Evolutionary conservation across 2,113 vertebrate species (phyloP).

Genomic region (Toxotes jaculatrix): DNA sequence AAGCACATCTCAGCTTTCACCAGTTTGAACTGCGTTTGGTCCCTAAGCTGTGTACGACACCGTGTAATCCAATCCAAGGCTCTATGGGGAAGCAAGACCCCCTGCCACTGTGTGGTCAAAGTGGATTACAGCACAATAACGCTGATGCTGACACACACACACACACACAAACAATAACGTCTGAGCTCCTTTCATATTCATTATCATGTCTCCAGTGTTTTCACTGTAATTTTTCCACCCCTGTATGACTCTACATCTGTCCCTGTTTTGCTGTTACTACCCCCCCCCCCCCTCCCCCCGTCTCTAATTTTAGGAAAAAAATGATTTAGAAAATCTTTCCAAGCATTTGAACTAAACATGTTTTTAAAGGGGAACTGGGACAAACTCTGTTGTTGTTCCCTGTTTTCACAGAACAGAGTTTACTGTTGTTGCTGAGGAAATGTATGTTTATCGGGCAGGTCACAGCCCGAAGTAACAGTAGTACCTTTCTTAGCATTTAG

Average conservation of each 20-base stretch:
- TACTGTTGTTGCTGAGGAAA: too few relatives aligned
- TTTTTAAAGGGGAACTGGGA: background rate
- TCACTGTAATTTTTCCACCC: slow-evolving; percentile 6
- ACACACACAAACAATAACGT: slow-evolving; percentile 20
- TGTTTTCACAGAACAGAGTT: too few relatives aligned
- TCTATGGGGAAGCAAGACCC: slow-evolving; percentile 47
- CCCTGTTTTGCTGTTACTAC: slow-evolving; percentile 24
- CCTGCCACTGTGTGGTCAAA: slow-evolving; percentile 48
- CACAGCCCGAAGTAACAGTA: background rate
- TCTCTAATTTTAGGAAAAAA: background rate
- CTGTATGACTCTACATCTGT: slow-evolving; percentile 37
- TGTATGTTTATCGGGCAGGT: background rate
- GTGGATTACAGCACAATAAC: slow-evolving; percentile 70
- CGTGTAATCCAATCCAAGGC: slow-evolving; percentile 69
- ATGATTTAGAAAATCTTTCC: background rate
- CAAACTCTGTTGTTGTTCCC: background rate
- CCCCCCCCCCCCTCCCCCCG: background rate
- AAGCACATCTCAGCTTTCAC: slow-evolving; percentile 40
- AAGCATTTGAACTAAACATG: slow-evolving; percentile 4
- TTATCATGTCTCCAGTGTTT: slow-evolving; percentile 20
- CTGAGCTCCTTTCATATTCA: slow-evolving; percentile 9
- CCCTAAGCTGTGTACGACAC: slow-evolving; percentile 41
- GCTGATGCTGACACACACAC: slow-evolving; percentile 16
- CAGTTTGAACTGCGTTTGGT: slow-evolving; percentile 54
- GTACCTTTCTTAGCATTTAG: too few relatives aligned